These are phyloP conservation scores for Ceryle rudis DNA, from an alignment of 2,797 vertebrate species.

Conservation along the genomic window DNA sequence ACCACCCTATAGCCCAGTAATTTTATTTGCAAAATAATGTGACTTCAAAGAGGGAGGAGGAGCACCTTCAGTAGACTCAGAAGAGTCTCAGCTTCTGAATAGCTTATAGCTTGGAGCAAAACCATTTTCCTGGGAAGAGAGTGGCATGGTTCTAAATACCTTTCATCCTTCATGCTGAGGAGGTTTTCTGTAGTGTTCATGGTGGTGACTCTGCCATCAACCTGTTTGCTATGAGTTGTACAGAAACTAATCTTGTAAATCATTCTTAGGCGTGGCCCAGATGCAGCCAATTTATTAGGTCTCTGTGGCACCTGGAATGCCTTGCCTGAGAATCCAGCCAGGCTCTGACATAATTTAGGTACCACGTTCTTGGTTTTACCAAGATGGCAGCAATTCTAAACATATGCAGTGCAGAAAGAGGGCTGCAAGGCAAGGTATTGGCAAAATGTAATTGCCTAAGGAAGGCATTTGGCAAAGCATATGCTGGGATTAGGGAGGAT, in stretches of 20 bases:
- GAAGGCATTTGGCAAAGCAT: neutral
- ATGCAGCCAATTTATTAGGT: rapidly evolving
- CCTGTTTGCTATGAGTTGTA: neutral
- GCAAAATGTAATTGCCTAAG: neutral
- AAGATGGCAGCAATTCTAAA: neutral
- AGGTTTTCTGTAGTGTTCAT: neutral
- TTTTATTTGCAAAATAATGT: slow-evolving; percentile 29
- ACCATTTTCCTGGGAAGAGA: slow-evolving; percentile 7
- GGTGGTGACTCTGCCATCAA: neutral
- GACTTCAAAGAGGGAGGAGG: slow-evolving; percentile 29
- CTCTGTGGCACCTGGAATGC: neutral
- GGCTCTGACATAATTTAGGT: neutral
- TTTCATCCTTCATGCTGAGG: neutral
- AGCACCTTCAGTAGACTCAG: neutral
- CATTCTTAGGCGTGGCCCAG: neutral
- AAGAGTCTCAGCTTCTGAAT: neutral
- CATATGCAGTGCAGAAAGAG: neutral
- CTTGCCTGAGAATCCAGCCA: neutral
- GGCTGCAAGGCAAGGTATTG: neutral
- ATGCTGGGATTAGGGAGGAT: neutral
- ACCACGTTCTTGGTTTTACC: neutral
- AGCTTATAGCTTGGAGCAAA: neutral
- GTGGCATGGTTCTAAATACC: neutral
- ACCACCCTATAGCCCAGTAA: neutral
- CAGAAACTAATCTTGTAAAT: neutral